Base-by-base conservation (phyloP, 2,888 invertebrate genomes). In the Netelia inedita region DNA sequence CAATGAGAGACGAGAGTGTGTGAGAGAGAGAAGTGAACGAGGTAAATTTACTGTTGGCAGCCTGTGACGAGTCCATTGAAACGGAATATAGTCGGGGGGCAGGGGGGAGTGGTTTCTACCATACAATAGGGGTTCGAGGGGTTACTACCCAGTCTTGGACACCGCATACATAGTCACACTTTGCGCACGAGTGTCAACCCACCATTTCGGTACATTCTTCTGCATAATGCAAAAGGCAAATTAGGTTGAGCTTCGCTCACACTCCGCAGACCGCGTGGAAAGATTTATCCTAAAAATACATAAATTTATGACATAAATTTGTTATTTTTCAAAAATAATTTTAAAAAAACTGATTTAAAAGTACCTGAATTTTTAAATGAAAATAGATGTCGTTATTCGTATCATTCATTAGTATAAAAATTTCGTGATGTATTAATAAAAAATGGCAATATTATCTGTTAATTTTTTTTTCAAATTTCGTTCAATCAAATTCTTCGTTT, bases 201-300 rank as follows among this genome's bases (percentile, higher is more conserved):
- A 35, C 35, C 83, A 71, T 57, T 28, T 28, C 83, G 86, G 87
- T 88, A 90, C 89, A 90, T 90, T 92, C 90, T 89, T 92, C 83
- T 90, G 83, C 88, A 91, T 91, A 92, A 92, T 91, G 85, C 89
- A 92, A 75, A 88, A 88, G 86, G 88, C 88, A 88, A 91, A 91
- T 90, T 89, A 83, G 75, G 83, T 80, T 79, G 73, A 68, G 65
- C 16, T 10, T 55, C 71, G 79, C 43, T 74, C 23, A 74, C 61
- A 55, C 35, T 14, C 65, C 19, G 16, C 35, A 57, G 3, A 82
- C 43, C 61, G 57, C 65, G 57, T 14, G 21, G 6, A 19, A 50
- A 9, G 41, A 46, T 28, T 73, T 10, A 53, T 59, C 23, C 16
- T 21, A 57, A 14, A 46, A 46, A 14, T 46, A 43, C 1, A 23